Conservation (phyloP, 2,113 vertebrate species). For the Leptocoma aspasia region DNA sequence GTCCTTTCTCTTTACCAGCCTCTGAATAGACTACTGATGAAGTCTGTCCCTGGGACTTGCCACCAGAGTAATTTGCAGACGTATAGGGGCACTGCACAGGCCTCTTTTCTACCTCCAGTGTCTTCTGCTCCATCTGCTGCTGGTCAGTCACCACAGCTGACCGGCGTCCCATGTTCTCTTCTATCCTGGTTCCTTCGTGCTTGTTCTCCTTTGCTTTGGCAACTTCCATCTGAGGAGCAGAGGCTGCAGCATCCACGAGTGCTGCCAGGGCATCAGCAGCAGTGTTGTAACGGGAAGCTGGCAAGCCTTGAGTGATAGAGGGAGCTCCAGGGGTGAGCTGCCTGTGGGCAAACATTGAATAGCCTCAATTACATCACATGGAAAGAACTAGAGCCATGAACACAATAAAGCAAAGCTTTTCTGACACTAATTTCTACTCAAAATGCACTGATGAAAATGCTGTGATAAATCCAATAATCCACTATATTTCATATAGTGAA, state of each 20-base stretch:
- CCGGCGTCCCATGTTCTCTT: conserved; percentile 81
- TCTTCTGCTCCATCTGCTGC: conserved; percentile 76
- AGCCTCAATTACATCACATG: not conserved
- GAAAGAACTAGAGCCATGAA: not conserved
- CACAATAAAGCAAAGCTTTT: not conserved
- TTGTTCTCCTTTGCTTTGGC: conserved; percentile 90
- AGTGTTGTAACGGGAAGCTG: conserved; percentile 88
- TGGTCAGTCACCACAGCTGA: conserved; percentile 79
- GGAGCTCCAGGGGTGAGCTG: conserved; percentile 76
- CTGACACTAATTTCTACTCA: not conserved
- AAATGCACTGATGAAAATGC: not conserved
- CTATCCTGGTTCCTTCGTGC: conserved; percentile 82
- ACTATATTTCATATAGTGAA: not conserved
- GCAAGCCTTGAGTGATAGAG: conserved; percentile 79
- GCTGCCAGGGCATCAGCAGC: conserved; percentile 94
- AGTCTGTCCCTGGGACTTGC: conserved; percentile 80
- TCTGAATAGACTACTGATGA: conserved; percentile 83
- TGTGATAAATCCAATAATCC: not conserved
- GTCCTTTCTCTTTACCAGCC: conserved; percentile 87
- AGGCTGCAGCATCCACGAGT: conserved; percentile 91
- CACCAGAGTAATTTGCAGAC: conserved; percentile 75
- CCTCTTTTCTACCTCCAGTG: conserved; percentile 79
- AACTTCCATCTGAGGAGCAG: conserved; percentile 94
- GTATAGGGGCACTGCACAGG: conserved; percentile 78
- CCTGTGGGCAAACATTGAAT: conserved; percentile 62